Evolutionary conservation across 23 tunicate genomes (phyloP).

Genomic region (Clavelina lepadiformis): DNA sequence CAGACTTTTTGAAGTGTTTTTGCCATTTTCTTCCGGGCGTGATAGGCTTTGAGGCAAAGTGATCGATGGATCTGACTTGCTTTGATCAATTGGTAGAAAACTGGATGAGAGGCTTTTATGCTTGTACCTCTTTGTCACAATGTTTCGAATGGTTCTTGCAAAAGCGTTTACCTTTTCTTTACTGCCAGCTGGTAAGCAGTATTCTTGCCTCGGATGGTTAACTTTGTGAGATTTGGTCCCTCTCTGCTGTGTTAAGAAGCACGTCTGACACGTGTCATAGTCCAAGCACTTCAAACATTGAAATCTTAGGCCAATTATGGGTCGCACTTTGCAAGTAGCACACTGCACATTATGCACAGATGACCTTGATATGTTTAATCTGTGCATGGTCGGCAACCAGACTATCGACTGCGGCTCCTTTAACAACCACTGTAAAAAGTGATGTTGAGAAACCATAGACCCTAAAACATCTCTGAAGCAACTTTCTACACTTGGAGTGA

Average conservation of each 20-base stretch:
- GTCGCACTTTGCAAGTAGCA: conserved; percentile 59
- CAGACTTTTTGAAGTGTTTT: too few species aligned
- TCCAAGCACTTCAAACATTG: conserved; percentile 82
- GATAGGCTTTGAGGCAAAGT: too few species aligned
- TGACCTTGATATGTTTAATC: conserved; percentile 47
- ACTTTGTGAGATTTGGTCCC: conserved; percentile 44
- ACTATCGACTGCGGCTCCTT: conserved; percentile 71
- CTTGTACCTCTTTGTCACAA: conserved; percentile 84
- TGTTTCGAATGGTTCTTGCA: conserved; percentile 76
- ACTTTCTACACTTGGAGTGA: conserved; percentile 46
- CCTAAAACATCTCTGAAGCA: conserved; percentile 70
- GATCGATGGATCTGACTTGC: neutral
- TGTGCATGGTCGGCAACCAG: conserved; percentile 90
- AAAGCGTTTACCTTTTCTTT: conserved; percentile 67
- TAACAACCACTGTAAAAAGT: conserved; percentile 46
- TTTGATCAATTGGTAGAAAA: conserved; percentile 47
- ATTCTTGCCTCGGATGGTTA: conserved; percentile 83
- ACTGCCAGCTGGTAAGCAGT: conserved; percentile 60
- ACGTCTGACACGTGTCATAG: conserved; percentile 71
- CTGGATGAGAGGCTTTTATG: conserved; percentile 45
- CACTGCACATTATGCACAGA: conserved; percentile 70
- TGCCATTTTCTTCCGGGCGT: too few species aligned
- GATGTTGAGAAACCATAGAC: conserved; percentile 43
- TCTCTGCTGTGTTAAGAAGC: conserved; percentile 51
- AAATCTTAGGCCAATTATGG: conserved; percentile 79